phyloP scores from a whole-genome alignment of 2,113 vertebrate species.

The Alligator mississippiensis region DNA sequence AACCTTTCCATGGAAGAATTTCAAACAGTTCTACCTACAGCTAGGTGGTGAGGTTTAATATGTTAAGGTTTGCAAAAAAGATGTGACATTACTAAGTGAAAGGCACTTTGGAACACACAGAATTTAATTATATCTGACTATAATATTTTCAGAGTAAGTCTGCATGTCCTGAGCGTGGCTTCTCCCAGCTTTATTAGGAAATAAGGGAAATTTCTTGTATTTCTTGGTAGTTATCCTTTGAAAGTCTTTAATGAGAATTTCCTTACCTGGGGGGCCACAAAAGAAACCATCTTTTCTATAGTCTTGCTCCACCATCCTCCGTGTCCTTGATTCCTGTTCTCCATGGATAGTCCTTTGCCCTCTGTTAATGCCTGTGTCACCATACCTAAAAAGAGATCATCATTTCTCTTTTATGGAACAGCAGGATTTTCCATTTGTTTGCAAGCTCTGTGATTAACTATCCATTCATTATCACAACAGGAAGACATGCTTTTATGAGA shows the following conservation, averaged over 20 bases:
- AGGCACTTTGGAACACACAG: background rate
- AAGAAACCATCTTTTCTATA: conserved; percentile 87
- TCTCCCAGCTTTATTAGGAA: background rate
- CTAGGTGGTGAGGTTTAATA: background rate
- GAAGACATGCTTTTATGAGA: background rate
- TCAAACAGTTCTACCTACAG: background rate
- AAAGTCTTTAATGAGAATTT: background rate
- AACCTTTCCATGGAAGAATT: background rate
- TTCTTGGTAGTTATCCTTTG: background rate
- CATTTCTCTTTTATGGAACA: background rate
- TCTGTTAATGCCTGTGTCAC: conserved; percentile 54
- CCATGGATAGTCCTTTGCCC: conserved; percentile 45
- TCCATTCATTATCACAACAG: background rate
- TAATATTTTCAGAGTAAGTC: background rate
- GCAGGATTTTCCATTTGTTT: background rate
- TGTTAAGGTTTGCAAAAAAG: background rate
- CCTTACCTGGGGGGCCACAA: conserved; percentile 90
- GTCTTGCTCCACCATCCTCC: conserved; percentile 89
- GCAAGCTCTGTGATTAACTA: background rate
- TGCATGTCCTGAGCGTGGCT: background rate
- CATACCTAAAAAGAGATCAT: conserved; percentile 55
- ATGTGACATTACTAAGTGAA: background rate
- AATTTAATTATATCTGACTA: background rate
- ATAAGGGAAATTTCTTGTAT: background rate
- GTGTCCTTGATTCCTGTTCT: conserved; percentile 70